A percentile compares a stretch with the other conserved stretches of the same genome.
These are phyloP conservation scores for Oligia latruncula DNA, from an alignment of 2,888 invertebrate genomes.

Conservation along the genomic window DNA sequence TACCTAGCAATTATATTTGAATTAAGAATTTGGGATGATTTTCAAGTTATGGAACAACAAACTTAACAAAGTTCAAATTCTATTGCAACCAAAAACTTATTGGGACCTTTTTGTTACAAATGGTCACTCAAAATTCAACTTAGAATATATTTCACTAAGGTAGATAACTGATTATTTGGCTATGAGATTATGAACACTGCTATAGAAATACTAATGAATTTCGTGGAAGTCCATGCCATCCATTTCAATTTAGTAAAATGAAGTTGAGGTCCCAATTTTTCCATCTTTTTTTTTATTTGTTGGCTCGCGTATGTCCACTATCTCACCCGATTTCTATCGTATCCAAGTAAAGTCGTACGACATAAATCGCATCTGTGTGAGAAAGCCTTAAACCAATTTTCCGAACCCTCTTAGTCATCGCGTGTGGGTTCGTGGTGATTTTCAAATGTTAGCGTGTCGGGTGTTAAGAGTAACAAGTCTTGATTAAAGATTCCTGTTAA, in stretches of 20 bases:
- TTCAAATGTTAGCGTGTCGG: constrained; percentile 9
- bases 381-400: background rate
- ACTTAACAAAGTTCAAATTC: background rate
- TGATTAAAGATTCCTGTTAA: constrained; percentile 22
- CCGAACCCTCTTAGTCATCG: background rate
- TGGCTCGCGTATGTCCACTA: background rate
- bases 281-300: background rate
- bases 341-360: background rate
- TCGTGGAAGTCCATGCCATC: background rate
- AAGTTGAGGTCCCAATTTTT: background rate
- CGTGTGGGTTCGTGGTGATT: constrained; percentile 5
- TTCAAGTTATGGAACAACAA: background rate
- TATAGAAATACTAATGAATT: background rate
- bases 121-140: background rate
- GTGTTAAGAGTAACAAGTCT: constrained; percentile 17
- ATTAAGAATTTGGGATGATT: background rate
- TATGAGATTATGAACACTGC: background rate
- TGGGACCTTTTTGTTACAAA: background rate
- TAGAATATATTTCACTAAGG: background rate
- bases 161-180: background rate
- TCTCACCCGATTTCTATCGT: background rate
- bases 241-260: background rate
- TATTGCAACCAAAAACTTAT: background rate
- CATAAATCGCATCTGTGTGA: background rate
- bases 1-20: background rate